A percentile compares a stretch with the other conserved stretches of the same genome.
phyloP scores from a whole-genome alignment of 2,888 invertebrate species.

The Cryptops parisi region DNA sequence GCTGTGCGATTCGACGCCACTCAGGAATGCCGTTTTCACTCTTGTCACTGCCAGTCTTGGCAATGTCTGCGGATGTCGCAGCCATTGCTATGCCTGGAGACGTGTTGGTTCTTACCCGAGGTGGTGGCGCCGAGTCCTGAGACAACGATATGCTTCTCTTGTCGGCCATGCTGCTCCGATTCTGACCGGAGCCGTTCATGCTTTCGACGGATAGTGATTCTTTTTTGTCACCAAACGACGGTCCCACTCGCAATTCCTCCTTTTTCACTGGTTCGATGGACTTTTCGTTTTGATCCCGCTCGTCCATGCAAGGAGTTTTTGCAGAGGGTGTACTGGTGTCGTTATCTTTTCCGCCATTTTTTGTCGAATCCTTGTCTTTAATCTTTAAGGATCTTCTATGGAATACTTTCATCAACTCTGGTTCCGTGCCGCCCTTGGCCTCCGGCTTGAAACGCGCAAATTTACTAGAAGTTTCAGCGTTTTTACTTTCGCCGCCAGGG shows the following conservation, averaged over 20 bases:
- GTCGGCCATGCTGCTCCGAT: background rate
- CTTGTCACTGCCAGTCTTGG: constrained; percentile 7
- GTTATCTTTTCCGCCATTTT: too few species aligned
- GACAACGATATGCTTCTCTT: constrained; percentile 10
- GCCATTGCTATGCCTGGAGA: constrained; percentile 3
- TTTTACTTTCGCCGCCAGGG: too few species aligned
- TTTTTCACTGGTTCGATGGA: background rate
- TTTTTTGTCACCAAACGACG: background rate
- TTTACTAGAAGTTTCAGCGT: too few species aligned
- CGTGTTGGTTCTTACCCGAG: constrained; percentile 4
- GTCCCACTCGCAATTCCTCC: background rate
- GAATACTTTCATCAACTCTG: constrained; percentile 67
- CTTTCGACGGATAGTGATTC: background rate
- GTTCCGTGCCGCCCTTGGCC: too few species aligned
- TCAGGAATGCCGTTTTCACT: constrained; percentile 7
- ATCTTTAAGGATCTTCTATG: constrained; percentile 62
- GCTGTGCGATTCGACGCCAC: constrained; percentile 13
- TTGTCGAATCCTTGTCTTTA: constrained; percentile 50
- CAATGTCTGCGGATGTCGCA: constrained; percentile 2
- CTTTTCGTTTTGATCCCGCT: background rate
- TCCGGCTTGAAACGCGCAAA: too few species aligned
- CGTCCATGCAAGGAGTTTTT: background rate
- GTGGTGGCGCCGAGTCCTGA: constrained; percentile 1
- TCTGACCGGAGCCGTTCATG: background rate
- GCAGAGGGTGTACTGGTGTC: background rate